phyloP scores from a whole-genome alignment of 1,140 invertebrate genomes.

The Macrotrachela quadricornifera region DNA sequence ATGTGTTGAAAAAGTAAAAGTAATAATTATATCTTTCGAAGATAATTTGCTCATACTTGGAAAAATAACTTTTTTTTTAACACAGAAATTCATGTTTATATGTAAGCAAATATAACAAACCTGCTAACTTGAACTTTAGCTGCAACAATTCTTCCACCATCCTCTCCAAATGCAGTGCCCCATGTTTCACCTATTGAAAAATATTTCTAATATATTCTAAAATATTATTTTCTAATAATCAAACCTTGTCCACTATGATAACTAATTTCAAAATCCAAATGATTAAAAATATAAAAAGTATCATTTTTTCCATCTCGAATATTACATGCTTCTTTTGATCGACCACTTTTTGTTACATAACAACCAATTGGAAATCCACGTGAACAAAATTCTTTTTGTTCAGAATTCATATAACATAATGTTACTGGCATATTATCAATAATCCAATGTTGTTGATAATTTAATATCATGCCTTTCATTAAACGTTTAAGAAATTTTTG shows the following conservation, averaged over 20 bases:
- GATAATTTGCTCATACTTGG: no score
- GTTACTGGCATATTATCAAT: conserved; percentile 77
- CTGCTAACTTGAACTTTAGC: conserved; percentile 56
- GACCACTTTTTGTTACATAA: conserved; percentile 41
- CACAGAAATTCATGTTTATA: no score
- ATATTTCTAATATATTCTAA: no score
- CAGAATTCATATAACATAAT: conserved; percentile 57
- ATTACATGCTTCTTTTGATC: conserved; percentile 39
- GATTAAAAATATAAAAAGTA: conserved; percentile 81
- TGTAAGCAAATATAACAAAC: conserved; percentile 34
- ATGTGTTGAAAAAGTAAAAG: no score
- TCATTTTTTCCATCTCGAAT: conserved; percentile 20
- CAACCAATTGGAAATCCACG: conserved; percentile 97
- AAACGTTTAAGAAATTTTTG: conserved; percentile 24
- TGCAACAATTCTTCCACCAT: conserved; percentile 69
- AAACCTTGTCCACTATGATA: conserved; percentile 57
- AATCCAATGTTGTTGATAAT: conserved; percentile 93
- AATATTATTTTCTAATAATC: no score
- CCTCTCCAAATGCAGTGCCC: conserved; percentile 42
- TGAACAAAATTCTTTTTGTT: conserved; percentile 59
- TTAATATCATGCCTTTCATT: conserved; percentile 68
- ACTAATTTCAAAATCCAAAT: conserved; percentile 71
- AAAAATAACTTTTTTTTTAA: no score
- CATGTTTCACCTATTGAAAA: conserved; percentile 43
- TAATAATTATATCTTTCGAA: no score